These are phyloP conservation scores for Agonum fuliginosum DNA, from an alignment of 2,888 invertebrate genomes.

Conservation along the genomic window DNA sequence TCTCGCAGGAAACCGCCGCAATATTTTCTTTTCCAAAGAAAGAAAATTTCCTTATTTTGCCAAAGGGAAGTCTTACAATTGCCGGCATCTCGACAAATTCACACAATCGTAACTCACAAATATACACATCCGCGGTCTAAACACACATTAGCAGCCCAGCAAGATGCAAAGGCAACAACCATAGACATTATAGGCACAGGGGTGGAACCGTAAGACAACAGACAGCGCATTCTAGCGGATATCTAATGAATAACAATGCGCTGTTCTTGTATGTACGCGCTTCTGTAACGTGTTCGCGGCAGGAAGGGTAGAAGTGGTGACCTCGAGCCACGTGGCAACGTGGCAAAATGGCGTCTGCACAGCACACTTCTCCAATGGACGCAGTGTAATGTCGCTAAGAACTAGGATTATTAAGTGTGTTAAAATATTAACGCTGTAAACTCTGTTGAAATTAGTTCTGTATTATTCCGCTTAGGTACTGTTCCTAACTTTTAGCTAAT, in stretches of 20 bases:
- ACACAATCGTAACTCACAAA: constrained; percentile 31
- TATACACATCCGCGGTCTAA: constrained; percentile 17
- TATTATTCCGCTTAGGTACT: constrained; percentile 18
- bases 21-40: constrained; percentile 21
- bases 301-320: not conserved
- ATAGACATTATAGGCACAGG: no score
- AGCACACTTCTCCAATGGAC: constrained; percentile 25
- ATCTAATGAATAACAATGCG: constrained; percentile 56
- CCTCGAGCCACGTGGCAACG: constrained; percentile 1
- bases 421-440: constrained; percentile 55
- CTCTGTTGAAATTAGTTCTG: constrained; percentile 27
- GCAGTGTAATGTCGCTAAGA: constrained; percentile 51
- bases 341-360: not conserved
- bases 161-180: constrained; percentile 15
- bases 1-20: not conserved
- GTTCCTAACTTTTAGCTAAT: constrained; percentile 7
- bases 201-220: constrained; percentile 4
- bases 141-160: constrained; percentile 12
- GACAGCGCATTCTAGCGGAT: constrained; percentile 27
- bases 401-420: constrained; percentile 54
- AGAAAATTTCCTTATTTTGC: constrained; percentile 13
- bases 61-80: not conserved
- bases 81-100: constrained; percentile 17
- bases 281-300: not conserved
- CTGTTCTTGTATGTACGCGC: not conserved